Evolutionary conservation across 2,888 invertebrate genomes (phyloP).

Genomic region (Drosophila picticornis): DNA sequence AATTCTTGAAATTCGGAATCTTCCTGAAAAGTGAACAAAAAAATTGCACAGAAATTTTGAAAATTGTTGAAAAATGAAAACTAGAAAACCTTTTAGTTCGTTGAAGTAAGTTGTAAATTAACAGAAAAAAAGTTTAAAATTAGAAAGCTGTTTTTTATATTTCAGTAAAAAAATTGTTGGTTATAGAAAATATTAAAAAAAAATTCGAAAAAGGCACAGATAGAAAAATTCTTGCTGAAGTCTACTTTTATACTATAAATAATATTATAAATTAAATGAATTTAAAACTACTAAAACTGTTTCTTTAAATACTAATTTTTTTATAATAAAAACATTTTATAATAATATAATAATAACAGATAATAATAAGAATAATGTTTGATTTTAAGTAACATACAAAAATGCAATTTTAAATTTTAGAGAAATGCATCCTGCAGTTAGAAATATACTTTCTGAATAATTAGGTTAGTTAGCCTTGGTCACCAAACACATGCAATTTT

Average conservation of each 20-base stretch:
- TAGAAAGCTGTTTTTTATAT: background rate
- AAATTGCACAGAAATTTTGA: background rate
- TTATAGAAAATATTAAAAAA: background rate
- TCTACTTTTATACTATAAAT: too few relatives aligned
- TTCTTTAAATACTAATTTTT: background rate
- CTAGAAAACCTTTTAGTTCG: background rate
- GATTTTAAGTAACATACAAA: background rate
- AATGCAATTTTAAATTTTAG: fast-evolving
- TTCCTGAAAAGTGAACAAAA: background rate
- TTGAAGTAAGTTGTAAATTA: background rate
- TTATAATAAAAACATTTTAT: too few relatives aligned
- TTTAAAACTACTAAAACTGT: background rate
- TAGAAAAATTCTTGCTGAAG: background rate
- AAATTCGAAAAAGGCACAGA: fast-evolving
- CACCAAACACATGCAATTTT: background rate
- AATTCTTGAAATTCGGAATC: too few relatives aligned
- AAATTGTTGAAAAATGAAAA: fast-evolving
- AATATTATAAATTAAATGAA: background rate
- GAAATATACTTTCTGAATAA: background rate
- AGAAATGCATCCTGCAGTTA: background rate
- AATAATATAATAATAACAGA: too few relatives aligned
- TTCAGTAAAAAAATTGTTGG: background rate
- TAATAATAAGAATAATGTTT: too few relatives aligned
- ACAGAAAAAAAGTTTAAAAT: background rate
- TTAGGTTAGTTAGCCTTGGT: background rate